Percentiles rank a stretch among this genome's conserved stretches.
Conservation (phyloP, 2,113 vertebrate genomes). For the Monarcha castaneiventris region DNA sequence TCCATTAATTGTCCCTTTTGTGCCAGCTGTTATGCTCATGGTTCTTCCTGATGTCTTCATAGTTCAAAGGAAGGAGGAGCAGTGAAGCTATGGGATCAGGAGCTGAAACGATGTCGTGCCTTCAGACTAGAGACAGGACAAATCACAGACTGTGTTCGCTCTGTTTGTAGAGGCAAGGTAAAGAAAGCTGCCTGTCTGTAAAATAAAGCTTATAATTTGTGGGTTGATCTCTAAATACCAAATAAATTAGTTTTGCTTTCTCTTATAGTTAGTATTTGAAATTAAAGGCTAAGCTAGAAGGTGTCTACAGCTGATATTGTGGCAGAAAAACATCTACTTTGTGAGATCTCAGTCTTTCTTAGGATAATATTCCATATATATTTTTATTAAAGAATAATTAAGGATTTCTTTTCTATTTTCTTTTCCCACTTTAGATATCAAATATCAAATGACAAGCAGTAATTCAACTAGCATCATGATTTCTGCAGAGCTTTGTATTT, state of each 20-base stretch:
- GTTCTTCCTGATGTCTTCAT: background rate
- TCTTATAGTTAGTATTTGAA: background rate
- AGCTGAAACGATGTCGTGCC: slow-evolving; percentile 91
- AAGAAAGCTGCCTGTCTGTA: background rate
- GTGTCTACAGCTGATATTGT: background rate
- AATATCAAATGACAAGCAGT: background rate
- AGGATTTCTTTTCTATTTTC: background rate
- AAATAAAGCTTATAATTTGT: background rate
- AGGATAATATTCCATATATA: background rate
- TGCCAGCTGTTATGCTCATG: background rate
- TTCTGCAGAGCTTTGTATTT: background rate
- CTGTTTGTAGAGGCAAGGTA: slow-evolving; percentile 94
- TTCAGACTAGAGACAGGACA: slow-evolving; percentile 94
- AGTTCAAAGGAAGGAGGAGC: slow-evolving; percentile 98
- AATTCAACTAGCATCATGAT: background rate
- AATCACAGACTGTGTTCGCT: slow-evolving; percentile 89
- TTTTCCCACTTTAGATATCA: background rate
- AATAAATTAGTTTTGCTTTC: background rate
- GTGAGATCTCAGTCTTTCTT: background rate
- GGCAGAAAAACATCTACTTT: background rate
- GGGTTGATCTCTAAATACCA: background rate
- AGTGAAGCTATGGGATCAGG: slow-evolving; percentile 96
- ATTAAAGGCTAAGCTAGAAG: background rate
- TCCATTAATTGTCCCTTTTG: background rate
- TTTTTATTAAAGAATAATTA: background rate